phyloP scores from a whole-genome alignment of 1,140 invertebrate genomes.

The Propsilocerus akamusi region DNA sequence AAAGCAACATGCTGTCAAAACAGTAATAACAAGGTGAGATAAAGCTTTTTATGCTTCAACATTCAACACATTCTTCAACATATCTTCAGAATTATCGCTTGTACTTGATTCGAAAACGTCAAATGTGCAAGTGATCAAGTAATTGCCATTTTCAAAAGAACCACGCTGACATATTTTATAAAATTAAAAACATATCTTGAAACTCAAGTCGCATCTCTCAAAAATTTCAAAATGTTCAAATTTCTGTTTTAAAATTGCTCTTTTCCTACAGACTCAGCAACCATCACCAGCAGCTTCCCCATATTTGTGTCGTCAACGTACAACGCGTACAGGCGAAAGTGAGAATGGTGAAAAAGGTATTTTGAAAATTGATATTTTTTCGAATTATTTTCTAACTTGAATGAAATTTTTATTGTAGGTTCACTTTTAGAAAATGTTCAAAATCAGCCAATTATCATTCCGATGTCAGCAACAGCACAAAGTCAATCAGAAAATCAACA shows the following conservation, averaged over 20 bases:
- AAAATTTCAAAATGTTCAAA: background rate
- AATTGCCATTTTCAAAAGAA: background rate
- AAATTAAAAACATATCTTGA: background rate
- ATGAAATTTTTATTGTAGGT: background rate
- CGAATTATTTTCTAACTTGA: background rate
- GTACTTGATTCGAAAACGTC: background rate
- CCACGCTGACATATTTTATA: background rate
- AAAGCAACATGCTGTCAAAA: slow-evolving; percentile 61
- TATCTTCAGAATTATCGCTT: background rate
- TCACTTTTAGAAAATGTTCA: slow-evolving; percentile 15
- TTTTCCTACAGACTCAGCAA: slow-evolving; percentile 34
- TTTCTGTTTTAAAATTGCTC: background rate
- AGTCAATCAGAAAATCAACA: too few relatives aligned
- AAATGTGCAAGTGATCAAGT: background rate
- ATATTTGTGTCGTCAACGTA: slow-evolving; percentile 57
- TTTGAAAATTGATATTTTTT: background rate
- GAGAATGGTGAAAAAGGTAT: slow-evolving; percentile 20
- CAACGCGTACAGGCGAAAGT: slow-evolving; percentile 26
- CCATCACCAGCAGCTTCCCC: slow-evolving; percentile 57
- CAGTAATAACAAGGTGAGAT: slow-evolving; percentile 20
- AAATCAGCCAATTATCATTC: slow-evolving; percentile 5
- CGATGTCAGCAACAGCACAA: background rate
- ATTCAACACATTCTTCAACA: background rate
- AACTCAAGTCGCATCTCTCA: background rate
- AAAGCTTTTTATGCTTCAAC: background rate